Percentiles rank a stretch among this genome's conserved stretches.
Evolutionary conservation across 1,140 invertebrate genomes (phyloP).

Genomic region (Rhynchophorus ferrugineus): DNA sequence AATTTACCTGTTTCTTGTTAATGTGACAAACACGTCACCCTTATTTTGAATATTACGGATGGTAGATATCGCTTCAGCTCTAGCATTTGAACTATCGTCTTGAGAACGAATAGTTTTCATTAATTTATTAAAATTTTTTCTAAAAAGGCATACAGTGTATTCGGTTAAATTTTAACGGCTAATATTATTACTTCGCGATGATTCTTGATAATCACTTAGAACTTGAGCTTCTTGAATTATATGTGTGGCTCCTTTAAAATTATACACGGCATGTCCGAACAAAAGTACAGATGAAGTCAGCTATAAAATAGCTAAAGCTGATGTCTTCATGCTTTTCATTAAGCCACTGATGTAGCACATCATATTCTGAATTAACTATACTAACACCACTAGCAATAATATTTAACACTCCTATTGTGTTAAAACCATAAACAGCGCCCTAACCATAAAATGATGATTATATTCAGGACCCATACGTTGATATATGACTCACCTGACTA

Average conservation of each 20-base stretch:
- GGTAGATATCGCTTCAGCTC: constrained; percentile 34
- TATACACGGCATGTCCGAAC: constrained; percentile 39
- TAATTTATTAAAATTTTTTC: constrained; percentile 34
- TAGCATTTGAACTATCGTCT: constrained; percentile 23
- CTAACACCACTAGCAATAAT: constrained; percentile 26
- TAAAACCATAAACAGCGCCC: constrained; percentile 25
- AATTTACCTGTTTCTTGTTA: constrained; percentile 30
- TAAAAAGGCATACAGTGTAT: constrained; percentile 14
- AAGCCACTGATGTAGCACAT: constrained; percentile 27
- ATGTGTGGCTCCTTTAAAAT: constrained; percentile 32
- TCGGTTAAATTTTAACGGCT: neutral
- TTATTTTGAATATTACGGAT: constrained; percentile 31
- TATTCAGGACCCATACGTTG: too few species aligned
- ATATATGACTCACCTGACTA: constrained; percentile 22
- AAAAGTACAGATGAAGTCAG: constrained; percentile 39
- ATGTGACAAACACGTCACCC: constrained; percentile 32
- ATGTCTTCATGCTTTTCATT: constrained; percentile 27
- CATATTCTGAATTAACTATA: constrained; percentile 32
- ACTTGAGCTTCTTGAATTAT: constrained; percentile 35
- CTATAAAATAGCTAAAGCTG: constrained; percentile 35
- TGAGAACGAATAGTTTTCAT: constrained; percentile 29
- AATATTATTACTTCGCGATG: constrained; percentile 32
- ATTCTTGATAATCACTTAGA: constrained; percentile 28
- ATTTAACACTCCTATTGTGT: constrained; percentile 32
- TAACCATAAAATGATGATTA: too few species aligned